Conservation (phyloP, 2,113 vertebrate genomes). For the Thryonomys swinderianus region DNA sequence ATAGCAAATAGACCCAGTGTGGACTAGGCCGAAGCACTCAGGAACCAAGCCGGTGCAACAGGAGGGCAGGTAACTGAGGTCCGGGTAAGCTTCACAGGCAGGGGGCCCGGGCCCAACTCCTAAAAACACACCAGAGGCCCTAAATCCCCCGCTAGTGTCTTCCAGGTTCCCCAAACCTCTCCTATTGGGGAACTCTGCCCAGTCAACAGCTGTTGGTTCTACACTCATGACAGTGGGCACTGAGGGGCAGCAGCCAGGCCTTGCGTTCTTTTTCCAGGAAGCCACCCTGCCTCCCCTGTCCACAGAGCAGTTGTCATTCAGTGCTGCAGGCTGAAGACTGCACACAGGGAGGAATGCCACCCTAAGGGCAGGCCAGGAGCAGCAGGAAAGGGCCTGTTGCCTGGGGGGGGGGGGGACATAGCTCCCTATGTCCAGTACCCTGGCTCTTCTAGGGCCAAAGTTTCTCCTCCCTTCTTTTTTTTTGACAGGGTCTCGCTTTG, state of each 20-base stretch:
- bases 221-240: too few relatives aligned
- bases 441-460: neutral
- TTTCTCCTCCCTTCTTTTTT: neutral
- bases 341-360: neutral
- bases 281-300: neutral
- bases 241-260: neutral
- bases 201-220: neutral
- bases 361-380: neutral
- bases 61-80: neutral
- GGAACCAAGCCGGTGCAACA: rapidly evolving
- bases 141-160: neutral
- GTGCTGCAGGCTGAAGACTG: neutral
- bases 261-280: neutral
- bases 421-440: too few relatives aligned
- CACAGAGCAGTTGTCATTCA: neutral
- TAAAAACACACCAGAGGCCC: neutral
- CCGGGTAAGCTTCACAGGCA: neutral
- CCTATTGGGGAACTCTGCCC: too few relatives aligned
- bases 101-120: neutral
- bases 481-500: too few relatives aligned
- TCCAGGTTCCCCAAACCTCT: neutral
- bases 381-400: neutral
- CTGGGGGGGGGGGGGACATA: too few relatives aligned
- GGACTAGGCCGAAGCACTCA: rapidly evolving
- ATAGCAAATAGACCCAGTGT: neutral